Base-by-base conservation (phyloP, 2,888 invertebrate genomes). In the Rhogogaster chlorosoma region DNA sequence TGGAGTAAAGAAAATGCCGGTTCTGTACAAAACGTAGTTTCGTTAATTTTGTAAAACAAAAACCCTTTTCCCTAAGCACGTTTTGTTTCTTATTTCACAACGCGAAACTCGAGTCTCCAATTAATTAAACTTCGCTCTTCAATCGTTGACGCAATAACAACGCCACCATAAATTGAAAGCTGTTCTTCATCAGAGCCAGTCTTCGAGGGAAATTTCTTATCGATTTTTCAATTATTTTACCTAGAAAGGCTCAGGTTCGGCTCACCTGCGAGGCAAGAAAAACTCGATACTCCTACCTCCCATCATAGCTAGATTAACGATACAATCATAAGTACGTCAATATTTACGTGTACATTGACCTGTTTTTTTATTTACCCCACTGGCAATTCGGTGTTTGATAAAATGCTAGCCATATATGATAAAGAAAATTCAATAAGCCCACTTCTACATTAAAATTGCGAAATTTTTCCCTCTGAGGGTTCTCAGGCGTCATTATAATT, bases 221-320 rank as follows among this genome's bases (percentile, higher is more conserved):
- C 71, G 38, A 73, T 73, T 73, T 73, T 9, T n/a, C 71, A 12
- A n/a, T 38, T 42, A 38, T 42, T 38, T 22, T 12, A 70, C 9
- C 5, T 26, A 73, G 18, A 73, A 73, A 73, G 12, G 42, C 71
- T 42, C 67, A 32, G 18, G 67, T 67, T 67, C 67, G 67, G 32
- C 18, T 67, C 67, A 29, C 32, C 15, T 67, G 18, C 18, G 67
- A 29, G 32, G 29, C 18, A 67, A 18, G 29, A 32, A 18, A 64
- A 64, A 29, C 64, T 64, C 64, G 32, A 32, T 32, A 29, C 29
- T 29, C 32, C 64, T 29, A 5, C 29, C 15, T 18, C 18, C 49
- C 18, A 49, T 49, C 15, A 18, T 18, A 18, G 18, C 18, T 49
- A 49, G 15, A 49, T 49, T 49, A 18, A 49, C 18, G 49, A 49